phyloP scores from a whole-genome alignment of 2,888 invertebrate species.

The Melipona beecheii region DNA sequence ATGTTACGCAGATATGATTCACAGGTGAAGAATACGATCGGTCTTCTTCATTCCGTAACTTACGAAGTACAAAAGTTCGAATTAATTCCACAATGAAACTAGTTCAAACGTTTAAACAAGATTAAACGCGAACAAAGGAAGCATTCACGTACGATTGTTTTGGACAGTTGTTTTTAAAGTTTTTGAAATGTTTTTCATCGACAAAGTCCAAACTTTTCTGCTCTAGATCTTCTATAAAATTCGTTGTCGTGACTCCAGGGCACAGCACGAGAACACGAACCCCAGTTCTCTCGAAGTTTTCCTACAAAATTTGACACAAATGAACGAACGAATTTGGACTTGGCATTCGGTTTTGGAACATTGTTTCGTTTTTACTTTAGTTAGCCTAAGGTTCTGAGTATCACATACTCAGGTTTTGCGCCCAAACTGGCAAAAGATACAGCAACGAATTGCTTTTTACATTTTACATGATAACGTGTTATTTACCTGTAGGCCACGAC shows the following conservation, averaged over 20 bases:
- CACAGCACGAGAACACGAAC: constrained; percentile 79
- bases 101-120: neutral
- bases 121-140: neutral
- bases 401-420: neutral
- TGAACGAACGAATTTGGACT: too few relatives aligned
- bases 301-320: neutral
- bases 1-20: too few relatives aligned
- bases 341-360: too few relatives aligned
- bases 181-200: accelerated
- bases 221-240: accelerated
- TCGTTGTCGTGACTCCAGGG: constrained; percentile 69
- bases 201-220: neutral
- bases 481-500: constrained; percentile 67
- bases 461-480: neutral
- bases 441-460: neutral
- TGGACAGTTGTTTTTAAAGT: accelerated
- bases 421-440: neutral
- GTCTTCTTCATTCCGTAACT: too few relatives aligned
- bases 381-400: neutral
- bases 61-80: too few relatives aligned
- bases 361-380: too few relatives aligned
- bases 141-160: neutral
- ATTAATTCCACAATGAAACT: too few relatives aligned
- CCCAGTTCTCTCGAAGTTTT: constrained; percentile 68
- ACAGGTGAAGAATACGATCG: too few relatives aligned